Evolutionary conservation across 2,888 invertebrate genomes (phyloP).

Genomic region (Eueremaeus valkanovi): DNA sequence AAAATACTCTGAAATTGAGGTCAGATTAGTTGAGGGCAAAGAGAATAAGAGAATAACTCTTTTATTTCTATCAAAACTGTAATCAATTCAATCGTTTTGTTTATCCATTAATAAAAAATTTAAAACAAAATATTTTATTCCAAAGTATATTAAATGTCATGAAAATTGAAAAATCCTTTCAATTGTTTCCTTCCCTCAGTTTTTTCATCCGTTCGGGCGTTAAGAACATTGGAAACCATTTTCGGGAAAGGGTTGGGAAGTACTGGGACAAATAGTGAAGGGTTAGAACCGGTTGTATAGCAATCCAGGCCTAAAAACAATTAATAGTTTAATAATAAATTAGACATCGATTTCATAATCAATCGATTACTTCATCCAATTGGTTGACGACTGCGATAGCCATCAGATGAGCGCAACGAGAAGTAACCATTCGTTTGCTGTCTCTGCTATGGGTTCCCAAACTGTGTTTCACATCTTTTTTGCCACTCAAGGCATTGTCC

Average conservation of each 20-base stretch:
- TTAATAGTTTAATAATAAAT: not conserved
- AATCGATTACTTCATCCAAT: conserved; percentile 55
- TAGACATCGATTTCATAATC: not conserved
- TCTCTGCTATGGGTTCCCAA: conserved; percentile 14
- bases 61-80: too few species aligned
- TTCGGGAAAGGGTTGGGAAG: conserved; percentile 49
- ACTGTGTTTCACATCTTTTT: conserved; percentile 53
- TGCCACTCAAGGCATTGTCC: conserved; percentile 64
- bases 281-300: conserved; percentile 61
- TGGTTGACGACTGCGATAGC: conserved; percentile 57
- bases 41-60: too few species aligned
- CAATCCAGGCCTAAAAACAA: conserved; percentile 63
- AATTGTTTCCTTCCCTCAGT: conserved; percentile 36
- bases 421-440: conserved; percentile 53
- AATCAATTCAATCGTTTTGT: too few species aligned
- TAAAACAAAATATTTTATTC: too few species aligned
- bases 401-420: conserved; percentile 57
- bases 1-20: too few species aligned
- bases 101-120: too few species aligned
- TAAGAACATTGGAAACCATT: conserved; percentile 2
- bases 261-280: conserved; percentile 61
- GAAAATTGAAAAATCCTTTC: too few species aligned
- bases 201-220: conserved; percentile 4
- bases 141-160: too few species aligned
- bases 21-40: too few species aligned